These are phyloP conservation scores for Littorina saxatilis DNA, from an alignment of 1,140 invertebrate genomes.

Conservation along the genomic window DNA sequence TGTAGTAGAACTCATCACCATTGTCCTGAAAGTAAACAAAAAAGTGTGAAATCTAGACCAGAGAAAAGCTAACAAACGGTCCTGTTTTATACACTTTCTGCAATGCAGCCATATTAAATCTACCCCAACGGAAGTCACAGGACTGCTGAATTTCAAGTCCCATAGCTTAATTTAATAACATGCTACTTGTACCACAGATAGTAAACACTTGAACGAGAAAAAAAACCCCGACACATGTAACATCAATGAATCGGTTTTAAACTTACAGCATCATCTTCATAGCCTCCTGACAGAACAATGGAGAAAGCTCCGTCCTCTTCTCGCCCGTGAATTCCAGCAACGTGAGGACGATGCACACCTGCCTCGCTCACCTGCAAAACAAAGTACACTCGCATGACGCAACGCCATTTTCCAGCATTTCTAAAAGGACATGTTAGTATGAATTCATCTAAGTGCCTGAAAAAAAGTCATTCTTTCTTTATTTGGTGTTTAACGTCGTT, in stretches of 20 bases:
- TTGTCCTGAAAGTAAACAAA: slow-evolving; percentile 79
- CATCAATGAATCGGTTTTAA: not conserved
- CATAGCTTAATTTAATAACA: no score
- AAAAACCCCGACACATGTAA: not conserved
- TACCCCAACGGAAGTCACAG: no score
- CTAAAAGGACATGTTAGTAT: no score
- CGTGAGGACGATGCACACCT: slow-evolving; percentile 88
- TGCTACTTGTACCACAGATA: not conserved
- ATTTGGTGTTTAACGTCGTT: no score
- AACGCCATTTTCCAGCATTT: not conserved
- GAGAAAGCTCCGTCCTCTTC: slow-evolving; percentile 89
- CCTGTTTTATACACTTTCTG: no score
- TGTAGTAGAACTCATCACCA: slow-evolving; percentile 90
- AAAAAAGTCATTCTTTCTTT: no score
- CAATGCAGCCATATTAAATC: no score
- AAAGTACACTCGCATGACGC: not conserved
- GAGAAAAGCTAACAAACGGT: not conserved
- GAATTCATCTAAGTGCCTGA: not conserved
- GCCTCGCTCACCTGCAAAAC: slow-evolving; percentile 84
- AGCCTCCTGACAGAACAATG: slow-evolving; percentile 89
- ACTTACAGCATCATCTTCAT: slow-evolving; percentile 86
- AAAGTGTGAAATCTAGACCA: not conserved
- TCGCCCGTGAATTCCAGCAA: slow-evolving; percentile 90
- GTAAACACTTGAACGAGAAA: not conserved
- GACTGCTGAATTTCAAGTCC: no score